Evolutionary conservation across 1,140 invertebrate species (phyloP).

Genomic region (Branchinecta lindahli): DNA sequence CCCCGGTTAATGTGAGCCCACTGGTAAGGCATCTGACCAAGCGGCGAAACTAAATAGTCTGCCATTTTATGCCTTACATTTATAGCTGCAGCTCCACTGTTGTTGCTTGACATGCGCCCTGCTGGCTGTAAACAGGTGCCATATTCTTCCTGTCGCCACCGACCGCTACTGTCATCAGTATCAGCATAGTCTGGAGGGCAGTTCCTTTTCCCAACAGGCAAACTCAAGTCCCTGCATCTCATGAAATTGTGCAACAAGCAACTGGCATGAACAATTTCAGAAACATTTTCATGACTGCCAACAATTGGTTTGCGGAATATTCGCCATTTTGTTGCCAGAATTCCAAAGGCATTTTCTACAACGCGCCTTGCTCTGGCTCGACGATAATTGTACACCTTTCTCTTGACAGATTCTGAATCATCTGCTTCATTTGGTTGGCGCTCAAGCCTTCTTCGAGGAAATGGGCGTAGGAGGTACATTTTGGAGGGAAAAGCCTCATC

Average conservation of each 20-base stretch:
- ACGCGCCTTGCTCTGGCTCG: neutral
- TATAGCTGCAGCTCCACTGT: too few species aligned
- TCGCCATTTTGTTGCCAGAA: neutral
- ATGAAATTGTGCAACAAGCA: constrained; percentile 6
- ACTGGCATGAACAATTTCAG: neutral
- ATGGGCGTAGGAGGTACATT: too few species aligned
- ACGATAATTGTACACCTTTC: neutral
- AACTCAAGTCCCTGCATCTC: neutral
- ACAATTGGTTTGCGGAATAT: neutral
- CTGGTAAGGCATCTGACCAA: too few species aligned
- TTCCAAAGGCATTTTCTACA: constrained; percentile 8
- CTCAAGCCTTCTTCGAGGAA: too few species aligned
- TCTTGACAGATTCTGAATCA: neutral
- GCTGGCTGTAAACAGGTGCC: too few species aligned
- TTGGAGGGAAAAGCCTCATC: too few species aligned
- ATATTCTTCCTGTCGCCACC: too few species aligned
- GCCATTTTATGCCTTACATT: too few species aligned
- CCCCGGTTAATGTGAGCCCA: too few species aligned
- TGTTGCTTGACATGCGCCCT: too few species aligned
- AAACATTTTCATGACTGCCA: neutral
- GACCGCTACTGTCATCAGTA: too few species aligned
- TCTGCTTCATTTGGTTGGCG: neutral
- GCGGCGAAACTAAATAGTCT: too few species aligned
- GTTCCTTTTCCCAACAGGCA: neutral
- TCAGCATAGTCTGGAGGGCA: neutral